These are phyloP conservation scores for Ceramica pisi DNA, from an alignment of 2,888 invertebrate genomes.

Conservation along the genomic window DNA sequence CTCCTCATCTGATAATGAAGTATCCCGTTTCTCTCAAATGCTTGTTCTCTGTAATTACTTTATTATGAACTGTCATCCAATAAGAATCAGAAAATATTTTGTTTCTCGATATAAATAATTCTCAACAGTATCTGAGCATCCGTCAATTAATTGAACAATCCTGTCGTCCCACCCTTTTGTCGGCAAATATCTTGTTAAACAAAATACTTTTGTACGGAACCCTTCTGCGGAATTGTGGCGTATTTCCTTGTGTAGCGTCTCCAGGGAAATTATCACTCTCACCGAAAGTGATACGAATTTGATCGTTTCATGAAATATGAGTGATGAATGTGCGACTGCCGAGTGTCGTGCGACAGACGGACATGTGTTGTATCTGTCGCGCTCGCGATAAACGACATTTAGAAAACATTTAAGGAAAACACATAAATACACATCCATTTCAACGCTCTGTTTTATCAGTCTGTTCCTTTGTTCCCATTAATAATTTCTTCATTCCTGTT, in stretches of 20 bases:
- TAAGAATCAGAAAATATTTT: constrained; percentile 40
- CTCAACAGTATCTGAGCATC: constrained; percentile 17
- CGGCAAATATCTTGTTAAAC: constrained; percentile 55
- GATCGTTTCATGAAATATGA: constrained; percentile 63
- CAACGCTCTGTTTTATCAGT: neutral
- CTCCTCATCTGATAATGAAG: constrained; percentile 28
- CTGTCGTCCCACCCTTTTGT: constrained; percentile 40
- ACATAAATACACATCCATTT: neutral
- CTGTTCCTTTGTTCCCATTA: neutral
- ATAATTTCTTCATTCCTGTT: neutral
- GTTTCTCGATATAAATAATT: constrained; percentile 20
- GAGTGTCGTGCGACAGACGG: constrained; percentile 7
- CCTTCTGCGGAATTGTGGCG: constrained; percentile 57
- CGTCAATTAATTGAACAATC: constrained; percentile 52
- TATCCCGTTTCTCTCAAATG: constrained; percentile 9
- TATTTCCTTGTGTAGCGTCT: constrained; percentile 49
- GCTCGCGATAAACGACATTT: neutral
- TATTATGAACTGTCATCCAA: constrained; percentile 39
- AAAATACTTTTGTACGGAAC: constrained; percentile 51
- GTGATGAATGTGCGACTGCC: constrained; percentile 51
- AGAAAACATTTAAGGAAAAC: neutral
- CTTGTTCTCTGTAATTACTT: constrained; percentile 33
- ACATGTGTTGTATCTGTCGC: constrained; percentile 23
- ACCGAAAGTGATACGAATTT: constrained; percentile 63
- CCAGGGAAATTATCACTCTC: constrained; percentile 65